Conservation (phyloP, 92 coral and sea anemone species). For the Heteractis magnifica region DNA sequence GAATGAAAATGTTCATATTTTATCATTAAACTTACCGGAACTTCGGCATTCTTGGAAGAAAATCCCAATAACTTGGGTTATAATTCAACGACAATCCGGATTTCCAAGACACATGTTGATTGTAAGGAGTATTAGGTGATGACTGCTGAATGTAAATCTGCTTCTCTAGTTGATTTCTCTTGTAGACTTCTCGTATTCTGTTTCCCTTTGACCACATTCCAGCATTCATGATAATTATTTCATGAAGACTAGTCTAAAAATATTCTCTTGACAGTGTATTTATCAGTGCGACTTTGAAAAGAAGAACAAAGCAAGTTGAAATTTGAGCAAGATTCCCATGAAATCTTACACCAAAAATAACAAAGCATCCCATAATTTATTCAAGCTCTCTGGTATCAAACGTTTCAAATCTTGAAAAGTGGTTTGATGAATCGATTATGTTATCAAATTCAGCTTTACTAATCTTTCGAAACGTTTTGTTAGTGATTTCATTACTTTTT, state of each 20-base stretch:
- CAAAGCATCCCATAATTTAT: slow-evolving; percentile 5
- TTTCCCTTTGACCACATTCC: slow-evolving; percentile 1
- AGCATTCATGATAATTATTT: neutral
- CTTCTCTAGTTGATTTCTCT: neutral
- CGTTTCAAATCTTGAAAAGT: too few relatives aligned
- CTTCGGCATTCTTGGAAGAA: neutral
- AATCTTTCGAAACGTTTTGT: neutral
- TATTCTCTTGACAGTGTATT: neutral
- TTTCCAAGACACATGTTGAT: neutral
- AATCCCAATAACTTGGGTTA: neutral
- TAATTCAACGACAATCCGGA: neutral
- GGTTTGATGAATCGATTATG: neutral
- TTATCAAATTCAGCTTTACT: neutral
- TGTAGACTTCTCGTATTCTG: neutral
- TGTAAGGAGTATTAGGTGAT: neutral
- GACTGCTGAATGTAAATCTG: neutral
- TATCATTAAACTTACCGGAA: neutral
- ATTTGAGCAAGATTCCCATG: neutral
- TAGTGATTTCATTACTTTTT: neutral
- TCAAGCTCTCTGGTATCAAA: neutral
- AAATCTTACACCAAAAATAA: neutral
- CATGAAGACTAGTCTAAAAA: neutral
- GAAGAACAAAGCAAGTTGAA: neutral
- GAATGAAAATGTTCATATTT: slow-evolving; percentile 3
- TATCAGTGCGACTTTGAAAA: neutral